Evolutionary conservation across 2,888 invertebrate species (phyloP).

Genomic region (Hydropsyche betteni): DNA sequence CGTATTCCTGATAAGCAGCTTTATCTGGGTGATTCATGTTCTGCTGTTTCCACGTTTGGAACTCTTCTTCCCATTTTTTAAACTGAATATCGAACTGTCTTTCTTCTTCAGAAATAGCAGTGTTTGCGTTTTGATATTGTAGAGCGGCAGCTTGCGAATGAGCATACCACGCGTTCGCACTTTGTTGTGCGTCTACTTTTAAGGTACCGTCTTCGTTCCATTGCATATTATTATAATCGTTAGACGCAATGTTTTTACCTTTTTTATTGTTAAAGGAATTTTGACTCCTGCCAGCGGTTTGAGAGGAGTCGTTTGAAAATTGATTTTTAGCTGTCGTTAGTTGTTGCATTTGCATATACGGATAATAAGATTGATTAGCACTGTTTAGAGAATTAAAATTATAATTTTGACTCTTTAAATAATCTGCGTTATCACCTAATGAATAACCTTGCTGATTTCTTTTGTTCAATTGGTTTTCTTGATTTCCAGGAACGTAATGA

Average conservation of each 20-base stretch:
- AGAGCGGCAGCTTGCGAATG: conserved; percentile 49
- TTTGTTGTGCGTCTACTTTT: conserved; percentile 51
- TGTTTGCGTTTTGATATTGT: conserved; percentile 55
- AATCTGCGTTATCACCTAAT: conserved; percentile 5
- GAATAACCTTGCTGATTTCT: conserved; percentile 2
- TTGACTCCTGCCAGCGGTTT: too few species aligned
- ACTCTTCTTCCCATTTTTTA: conserved; percentile 90
- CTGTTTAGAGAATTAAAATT: neutral
- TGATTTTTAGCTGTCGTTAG: conserved; percentile 15
- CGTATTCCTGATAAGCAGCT: conserved; percentile 84
- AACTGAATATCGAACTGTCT: conserved; percentile 89
- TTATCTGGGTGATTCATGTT: conserved; percentile 93
- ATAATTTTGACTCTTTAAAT: conserved; percentile 15
- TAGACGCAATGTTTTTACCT: conserved; percentile 15
- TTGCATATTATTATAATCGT: conserved; percentile 32
- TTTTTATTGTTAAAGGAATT: neutral
- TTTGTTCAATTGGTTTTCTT: conserved; percentile 9
- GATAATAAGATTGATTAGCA: conserved; percentile 22
- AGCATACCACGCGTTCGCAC: conserved; percentile 55
- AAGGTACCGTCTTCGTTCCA: conserved; percentile 48
- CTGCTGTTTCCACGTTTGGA: conserved; percentile 89
- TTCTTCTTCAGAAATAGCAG: conserved; percentile 69
- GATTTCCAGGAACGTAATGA: conserved; percentile 57
- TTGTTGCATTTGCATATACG: conserved; percentile 10
- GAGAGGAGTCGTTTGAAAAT: neutral